Percentiles rank a stretch among this genome's conserved stretches.
These are phyloP conservation scores for Nothocercus julius DNA, from an alignment of 2,113 vertebrate genomes.

Conservation along the genomic window DNA sequence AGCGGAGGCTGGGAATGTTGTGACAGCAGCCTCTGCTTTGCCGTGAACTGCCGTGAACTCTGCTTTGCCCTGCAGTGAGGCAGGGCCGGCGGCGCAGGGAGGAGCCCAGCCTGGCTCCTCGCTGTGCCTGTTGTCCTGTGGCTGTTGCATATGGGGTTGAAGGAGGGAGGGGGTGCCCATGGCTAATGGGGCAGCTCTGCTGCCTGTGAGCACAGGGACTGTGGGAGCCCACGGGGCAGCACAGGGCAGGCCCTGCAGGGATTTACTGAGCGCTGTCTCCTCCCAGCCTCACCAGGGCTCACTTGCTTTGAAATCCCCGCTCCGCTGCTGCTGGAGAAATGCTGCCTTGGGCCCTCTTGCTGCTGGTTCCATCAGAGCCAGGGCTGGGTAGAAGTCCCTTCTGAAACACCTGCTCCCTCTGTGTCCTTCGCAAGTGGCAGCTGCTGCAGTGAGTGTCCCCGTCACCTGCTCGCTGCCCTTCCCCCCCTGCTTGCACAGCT, in stretches of 20 bases:
- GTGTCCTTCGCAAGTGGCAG: conserved; percentile 26
- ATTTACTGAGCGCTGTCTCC: no score
- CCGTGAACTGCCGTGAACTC: not conserved
- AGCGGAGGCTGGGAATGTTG: no score
- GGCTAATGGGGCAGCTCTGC: not conserved
- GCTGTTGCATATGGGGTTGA: not conserved
- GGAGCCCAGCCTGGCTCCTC: no score
- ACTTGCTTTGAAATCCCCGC: no score
- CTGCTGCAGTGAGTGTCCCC: not conserved
- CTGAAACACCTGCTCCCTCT: not conserved
- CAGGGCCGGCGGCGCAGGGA: not conserved
- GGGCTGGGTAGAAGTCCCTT: not conserved
- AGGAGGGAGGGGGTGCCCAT: not conserved
- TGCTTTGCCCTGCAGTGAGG: no score
- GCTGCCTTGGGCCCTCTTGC: accelerated
- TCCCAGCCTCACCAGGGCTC: not conserved
- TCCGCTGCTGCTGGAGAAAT: not conserved
- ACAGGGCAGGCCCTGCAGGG: no score
- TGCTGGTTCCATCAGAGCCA: not conserved
- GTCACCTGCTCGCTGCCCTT: not conserved
- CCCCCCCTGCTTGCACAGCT: not conserved
- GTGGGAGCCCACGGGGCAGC: not conserved
- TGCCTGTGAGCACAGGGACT: not conserved
- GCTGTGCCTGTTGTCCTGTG: not conserved
- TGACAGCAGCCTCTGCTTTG: not conserved